phyloP scores from a whole-genome alignment of 1,140 invertebrate species.

The Cecropterus lyciades region DNA sequence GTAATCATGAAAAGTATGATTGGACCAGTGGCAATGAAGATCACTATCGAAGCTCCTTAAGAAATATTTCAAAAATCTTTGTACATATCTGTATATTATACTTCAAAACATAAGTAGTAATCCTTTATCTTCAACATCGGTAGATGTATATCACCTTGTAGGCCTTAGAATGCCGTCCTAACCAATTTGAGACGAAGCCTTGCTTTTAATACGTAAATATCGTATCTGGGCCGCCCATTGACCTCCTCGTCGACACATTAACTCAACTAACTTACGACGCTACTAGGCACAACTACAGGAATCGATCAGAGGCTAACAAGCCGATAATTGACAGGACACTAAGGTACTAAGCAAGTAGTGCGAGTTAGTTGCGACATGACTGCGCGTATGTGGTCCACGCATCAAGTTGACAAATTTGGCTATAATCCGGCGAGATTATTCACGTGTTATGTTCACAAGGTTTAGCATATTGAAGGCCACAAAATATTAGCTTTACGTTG shows the following conservation, averaged over 20 bases:
- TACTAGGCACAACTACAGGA: slow-evolving; percentile 41
- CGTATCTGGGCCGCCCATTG: slow-evolving; percentile 50
- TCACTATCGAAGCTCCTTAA: too few relatives aligned
- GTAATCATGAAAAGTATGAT: too few relatives aligned
- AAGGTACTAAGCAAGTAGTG: slow-evolving; percentile 28
- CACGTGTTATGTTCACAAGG: neutral
- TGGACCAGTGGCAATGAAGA: too few relatives aligned
- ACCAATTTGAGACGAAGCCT: slow-evolving; percentile 14
- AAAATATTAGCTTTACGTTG: too few relatives aligned
- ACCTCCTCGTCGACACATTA: slow-evolving; percentile 58
- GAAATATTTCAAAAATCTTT: too few relatives aligned
- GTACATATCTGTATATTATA: too few relatives aligned
- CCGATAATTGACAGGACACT: slow-evolving; percentile 68
- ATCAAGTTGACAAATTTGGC: slow-evolving; percentile 12
- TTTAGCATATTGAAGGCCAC: neutral
- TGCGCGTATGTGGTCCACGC: slow-evolving; percentile 14
- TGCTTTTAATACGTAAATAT: slow-evolving; percentile 41
- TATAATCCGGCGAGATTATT: neutral
- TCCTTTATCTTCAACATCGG: neutral
- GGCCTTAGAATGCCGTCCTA: slow-evolving; percentile 18
- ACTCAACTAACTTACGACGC: slow-evolving; percentile 53
- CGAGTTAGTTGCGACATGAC: slow-evolving; percentile 16
- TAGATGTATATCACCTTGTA: neutral
- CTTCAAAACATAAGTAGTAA: too few relatives aligned
- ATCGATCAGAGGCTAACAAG: slow-evolving; percentile 63